phyloP scores from a whole-genome alignment of 2,797 vertebrate species.

The Coccyzus lansbergi region DNA sequence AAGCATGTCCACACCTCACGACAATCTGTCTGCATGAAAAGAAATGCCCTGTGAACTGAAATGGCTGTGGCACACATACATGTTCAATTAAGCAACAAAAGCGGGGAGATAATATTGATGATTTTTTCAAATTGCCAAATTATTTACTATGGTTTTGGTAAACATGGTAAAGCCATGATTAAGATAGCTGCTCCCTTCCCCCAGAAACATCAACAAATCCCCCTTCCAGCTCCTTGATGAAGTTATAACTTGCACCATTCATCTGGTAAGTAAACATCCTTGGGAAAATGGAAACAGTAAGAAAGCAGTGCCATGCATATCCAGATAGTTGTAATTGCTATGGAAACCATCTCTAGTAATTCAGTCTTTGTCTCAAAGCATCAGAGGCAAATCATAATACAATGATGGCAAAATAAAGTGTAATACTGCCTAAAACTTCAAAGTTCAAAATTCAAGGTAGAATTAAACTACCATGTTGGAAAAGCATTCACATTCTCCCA shows the following conservation, averaged over 20 bases:
- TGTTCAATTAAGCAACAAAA: not conserved
- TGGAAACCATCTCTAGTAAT: slow-evolving; percentile 45
- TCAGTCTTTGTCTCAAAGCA: slow-evolving; percentile 26
- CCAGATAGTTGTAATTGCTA: slow-evolving; percentile 49
- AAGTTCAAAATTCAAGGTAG: not conserved
- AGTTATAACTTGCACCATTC: slow-evolving; percentile 9
- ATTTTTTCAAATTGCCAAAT: not conserved
- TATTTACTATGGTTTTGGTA: not conserved
- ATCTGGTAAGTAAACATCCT: slow-evolving; percentile 24
- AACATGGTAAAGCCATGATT: not conserved
- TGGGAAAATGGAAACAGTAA: slow-evolving; percentile 11
- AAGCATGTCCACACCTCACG: not conserved
- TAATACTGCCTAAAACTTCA: not conserved
- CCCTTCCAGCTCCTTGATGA: not conserved
- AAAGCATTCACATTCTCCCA: not conserved
- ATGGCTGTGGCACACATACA: not conserved
- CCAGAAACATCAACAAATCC: not conserved
- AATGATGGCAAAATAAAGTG: slow-evolving; percentile 6
- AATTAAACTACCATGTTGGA: not conserved
- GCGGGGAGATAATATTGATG: not conserved
- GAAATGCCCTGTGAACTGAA: not conserved
- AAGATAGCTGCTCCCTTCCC: not conserved
- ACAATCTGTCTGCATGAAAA: not conserved
- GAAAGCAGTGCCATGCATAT: not conserved
- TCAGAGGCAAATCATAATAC: slow-evolving; percentile 29